These are phyloP conservation scores for Falco berigora DNA, from an alignment of 2,797 vertebrate genomes.

Conservation along the genomic window DNA sequence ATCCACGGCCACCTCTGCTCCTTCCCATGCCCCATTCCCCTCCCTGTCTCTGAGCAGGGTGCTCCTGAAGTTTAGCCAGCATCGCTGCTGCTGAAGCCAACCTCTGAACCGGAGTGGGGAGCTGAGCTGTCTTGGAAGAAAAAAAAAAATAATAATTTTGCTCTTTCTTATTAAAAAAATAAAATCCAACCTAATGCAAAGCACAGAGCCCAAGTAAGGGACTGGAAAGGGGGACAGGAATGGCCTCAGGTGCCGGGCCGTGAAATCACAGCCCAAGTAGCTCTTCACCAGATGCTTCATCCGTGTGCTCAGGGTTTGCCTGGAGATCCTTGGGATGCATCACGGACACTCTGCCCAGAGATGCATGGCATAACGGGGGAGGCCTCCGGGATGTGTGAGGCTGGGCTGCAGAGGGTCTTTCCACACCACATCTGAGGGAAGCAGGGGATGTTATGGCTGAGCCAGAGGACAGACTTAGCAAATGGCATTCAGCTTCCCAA, in stretches of 20 bases:
- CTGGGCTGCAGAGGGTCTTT: background rate
- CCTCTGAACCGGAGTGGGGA: background rate
- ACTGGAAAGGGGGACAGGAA: background rate
- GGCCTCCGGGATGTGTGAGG: background rate
- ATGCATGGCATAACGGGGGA: fast-evolving
- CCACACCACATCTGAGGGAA: background rate
- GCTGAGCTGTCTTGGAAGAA: background rate
- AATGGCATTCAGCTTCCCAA: background rate
- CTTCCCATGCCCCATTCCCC: too few species aligned
- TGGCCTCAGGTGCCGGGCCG: background rate
- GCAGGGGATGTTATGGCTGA: fast-evolving
- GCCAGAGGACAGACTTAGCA: background rate
- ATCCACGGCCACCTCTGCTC: background rate
- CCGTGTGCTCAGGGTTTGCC: fast-evolving
- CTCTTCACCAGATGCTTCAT: background rate
- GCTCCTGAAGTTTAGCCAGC: background rate
- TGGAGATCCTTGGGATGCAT: background rate
- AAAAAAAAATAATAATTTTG: background rate
- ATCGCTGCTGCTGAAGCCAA: background rate
- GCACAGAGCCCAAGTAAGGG: background rate
- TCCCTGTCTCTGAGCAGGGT: background rate
- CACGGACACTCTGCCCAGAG: background rate
- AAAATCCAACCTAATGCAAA: background rate
- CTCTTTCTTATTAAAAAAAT: too few species aligned
- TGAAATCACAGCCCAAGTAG: fast-evolving